phyloP scores from a whole-genome alignment of 2,888 invertebrate genomes.

The Heliconius hortense region DNA sequence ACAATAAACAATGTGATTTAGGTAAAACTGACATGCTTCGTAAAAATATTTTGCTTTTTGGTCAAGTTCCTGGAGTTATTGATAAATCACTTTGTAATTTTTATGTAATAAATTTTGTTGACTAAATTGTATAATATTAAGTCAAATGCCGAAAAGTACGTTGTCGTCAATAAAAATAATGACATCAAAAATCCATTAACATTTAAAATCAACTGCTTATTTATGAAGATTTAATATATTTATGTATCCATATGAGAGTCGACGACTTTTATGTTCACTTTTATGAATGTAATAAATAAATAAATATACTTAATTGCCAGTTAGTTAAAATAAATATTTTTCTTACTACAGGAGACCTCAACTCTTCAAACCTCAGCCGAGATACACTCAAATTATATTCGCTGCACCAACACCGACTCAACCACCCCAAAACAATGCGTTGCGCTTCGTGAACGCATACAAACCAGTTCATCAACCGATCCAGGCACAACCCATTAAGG shows the following conservation, averaged over 20 bases:
- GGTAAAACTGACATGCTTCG: not conserved
- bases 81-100: no score
- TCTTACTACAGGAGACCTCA: constrained; percentile 64
- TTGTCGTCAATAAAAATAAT: not conserved
- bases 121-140: not conserved
- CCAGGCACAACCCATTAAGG: constrained; percentile 49
- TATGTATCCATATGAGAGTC: not conserved
- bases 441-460: constrained; percentile 73
- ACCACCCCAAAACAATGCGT: constrained; percentile 62
- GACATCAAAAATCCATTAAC: constrained; percentile 2
- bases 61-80: no score
- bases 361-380: constrained; percentile 68
- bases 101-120: not conserved
- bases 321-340: not conserved
- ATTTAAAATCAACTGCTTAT: not conserved
- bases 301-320: not conserved
- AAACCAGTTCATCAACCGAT: constrained; percentile 56
- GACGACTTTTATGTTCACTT: not conserved
- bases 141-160: not conserved
- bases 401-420: constrained; percentile 51
- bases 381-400: constrained; percentile 68
- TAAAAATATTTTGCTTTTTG: not conserved
- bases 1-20: not conserved
- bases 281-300: constrained; percentile 2
- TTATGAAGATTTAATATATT: not conserved